Base-by-base conservation (phyloP, 2,888 invertebrate species). In the Ophion ellenae region DNA sequence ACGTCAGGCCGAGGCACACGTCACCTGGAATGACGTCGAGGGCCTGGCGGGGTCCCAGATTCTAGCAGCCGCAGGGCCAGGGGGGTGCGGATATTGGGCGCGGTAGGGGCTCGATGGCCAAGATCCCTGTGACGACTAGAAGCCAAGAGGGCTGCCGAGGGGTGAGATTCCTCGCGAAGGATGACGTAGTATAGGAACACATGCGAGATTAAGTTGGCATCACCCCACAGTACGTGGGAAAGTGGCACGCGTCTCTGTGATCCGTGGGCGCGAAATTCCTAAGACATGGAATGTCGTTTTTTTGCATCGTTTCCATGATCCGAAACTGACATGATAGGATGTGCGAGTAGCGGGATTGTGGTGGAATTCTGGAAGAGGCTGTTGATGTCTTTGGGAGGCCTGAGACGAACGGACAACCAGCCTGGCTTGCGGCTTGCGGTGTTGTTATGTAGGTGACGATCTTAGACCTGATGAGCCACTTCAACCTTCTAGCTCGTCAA, bases 191-290 rank as follows among this genome's bases (percentile, higher is more conserved):
- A 24, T 61, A 57, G 89, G 88, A 89, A 87, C 89, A 84, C 88
- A 88, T 85, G 87, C 85, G 87, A 87, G 88, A 89, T 83, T n/a
- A 36, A 64, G 45, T 28, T 81, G 24, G 10, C 64, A 47, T 57
- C 40, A 40, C 59, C 81, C 81, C 88, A 90, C 11, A 11, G 17
- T 91, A 93, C 93, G 92, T 93, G 93, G 91, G 93, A 93, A 93
- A 20, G 88, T 87, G 91, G 93, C 93, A 93, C 93, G 93, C 87
- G 90, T 89, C 88, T 80, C 61, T 82, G 87, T 89, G 87, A 87
- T 89, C 32, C 78, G 67, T 90, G 88, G 92, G 93, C 91, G 92
- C 91, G 91, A 90, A 32, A 88, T 89, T 90, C 88, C 88, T 87
- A 83, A 83, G 84, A 79, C 84, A 88, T 40, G 40, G 40, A 40